phyloP scores from a whole-genome alignment of 2,113 vertebrate species.

The Diphyllodes magnificus region DNA sequence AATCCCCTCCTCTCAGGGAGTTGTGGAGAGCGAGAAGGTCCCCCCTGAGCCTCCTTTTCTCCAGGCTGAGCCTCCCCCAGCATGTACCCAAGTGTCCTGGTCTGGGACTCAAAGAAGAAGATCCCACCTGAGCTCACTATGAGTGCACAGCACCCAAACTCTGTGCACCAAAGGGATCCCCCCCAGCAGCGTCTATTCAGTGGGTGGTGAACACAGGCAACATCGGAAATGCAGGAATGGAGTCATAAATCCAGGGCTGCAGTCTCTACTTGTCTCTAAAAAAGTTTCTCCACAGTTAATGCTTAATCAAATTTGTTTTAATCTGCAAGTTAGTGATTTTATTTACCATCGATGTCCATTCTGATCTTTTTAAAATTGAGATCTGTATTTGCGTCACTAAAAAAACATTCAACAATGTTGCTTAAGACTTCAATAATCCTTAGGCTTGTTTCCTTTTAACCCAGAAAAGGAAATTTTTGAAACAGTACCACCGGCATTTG shows the following conservation, averaged over 20 bases:
- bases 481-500: not conserved
- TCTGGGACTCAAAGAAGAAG: not conserved
- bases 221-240: not conserved
- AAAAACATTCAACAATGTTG: constrained; percentile 42
- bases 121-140: not conserved
- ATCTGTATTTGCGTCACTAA: constrained; percentile 45
- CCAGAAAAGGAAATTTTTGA: constrained; percentile 34
- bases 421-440: constrained; percentile 46
- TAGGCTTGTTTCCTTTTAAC: constrained; percentile 41
- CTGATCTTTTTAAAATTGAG: constrained; percentile 25
- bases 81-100: not conserved
- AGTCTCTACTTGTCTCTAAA: constrained; percentile 7
- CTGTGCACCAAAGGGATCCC: not conserved
- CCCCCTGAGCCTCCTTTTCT: not conserved
- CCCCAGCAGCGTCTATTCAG: accelerated
- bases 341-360: constrained; percentile 29
- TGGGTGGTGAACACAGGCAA: not conserved
- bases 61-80: not conserved
- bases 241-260: not conserved
- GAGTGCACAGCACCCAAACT: not conserved
- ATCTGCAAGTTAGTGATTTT: not conserved
- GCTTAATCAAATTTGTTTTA: constrained; percentile 58
- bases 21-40: not conserved
- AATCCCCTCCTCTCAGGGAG: not conserved
- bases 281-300: constrained; percentile 48